Percentiles rank a stretch among this genome's conserved stretches.
Evolutionary conservation across 1,140 invertebrate genomes (phyloP).

Genomic region (Antheraea pernyi): DNA sequence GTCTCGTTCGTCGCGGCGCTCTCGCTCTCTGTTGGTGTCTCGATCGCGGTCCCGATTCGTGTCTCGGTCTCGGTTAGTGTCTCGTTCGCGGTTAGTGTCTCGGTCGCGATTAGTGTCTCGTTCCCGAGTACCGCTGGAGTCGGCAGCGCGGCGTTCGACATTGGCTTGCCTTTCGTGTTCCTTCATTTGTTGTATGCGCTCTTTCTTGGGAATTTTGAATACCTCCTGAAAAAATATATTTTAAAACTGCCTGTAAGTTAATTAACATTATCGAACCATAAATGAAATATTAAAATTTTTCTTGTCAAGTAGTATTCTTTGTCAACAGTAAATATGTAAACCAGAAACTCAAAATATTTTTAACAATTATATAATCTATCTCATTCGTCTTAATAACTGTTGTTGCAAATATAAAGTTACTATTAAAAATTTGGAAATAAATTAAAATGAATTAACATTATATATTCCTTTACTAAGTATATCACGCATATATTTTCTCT

Average conservation of each 20-base stretch:
- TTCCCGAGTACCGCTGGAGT: conserved; percentile 64
- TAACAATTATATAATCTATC: too few species aligned
- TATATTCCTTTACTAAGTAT: too few species aligned
- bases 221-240: conserved; percentile 74
- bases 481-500: too few species aligned
- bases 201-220: conserved; percentile 97
- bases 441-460: too few species aligned
- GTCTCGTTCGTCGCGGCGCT: conserved; percentile 42
- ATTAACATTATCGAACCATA: not conserved
- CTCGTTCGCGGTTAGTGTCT: conserved; percentile 9
- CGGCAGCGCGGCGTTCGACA: conserved; percentile 64
- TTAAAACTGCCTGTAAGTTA: too few species aligned
- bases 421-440: too few species aligned
- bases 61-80: conserved; percentile 33
- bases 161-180: conserved; percentile 94
- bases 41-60: too few species aligned
- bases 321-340: too few species aligned
- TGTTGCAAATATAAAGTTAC: too few species aligned
- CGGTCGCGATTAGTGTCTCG: conserved; percentile 38
- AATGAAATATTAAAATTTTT: not conserved
- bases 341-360: too few species aligned
- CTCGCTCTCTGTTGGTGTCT: conserved; percentile 28
- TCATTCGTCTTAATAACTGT: too few species aligned
- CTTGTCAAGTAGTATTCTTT: not conserved
- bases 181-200: conserved; percentile 95